Base-by-base conservation (phyloP, 2,888 invertebrate species). In the Monoplex corrugatus region DNA sequence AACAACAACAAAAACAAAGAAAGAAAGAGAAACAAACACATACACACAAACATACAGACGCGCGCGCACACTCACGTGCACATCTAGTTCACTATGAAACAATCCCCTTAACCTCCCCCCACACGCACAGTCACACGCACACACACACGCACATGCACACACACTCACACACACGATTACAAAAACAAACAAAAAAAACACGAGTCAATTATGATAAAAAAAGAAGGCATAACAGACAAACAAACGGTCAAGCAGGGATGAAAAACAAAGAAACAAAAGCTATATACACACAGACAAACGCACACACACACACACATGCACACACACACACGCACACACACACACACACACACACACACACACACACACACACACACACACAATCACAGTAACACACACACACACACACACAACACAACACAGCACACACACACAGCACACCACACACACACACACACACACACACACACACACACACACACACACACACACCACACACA, bases 321-420 rank as follows among this genome's bases (percentile, higher is more conserved):
- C 63, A 23, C 63, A 63, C 63, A 63, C 63, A 63, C 8, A 63
- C 63, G 28, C 63, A 63, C 8, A 63, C 32, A 72, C 72, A 72
- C 72, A 2, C 72, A 72, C 72, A 35, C 72, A 72, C 72, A 35
- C 72, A 72, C 72, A 35, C 72, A 72, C 72, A 35, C 72, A 72
- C 72, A 35, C 72, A 72, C 72, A 72, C 72, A 72, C 72, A 72
- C 72, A 72, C 72, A 72, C 72, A 72, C 82, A 44, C 82, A 82
- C 82, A 93, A 94, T 89, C 90, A 94, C 94, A 93, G 94, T 90
- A 89, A 94, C 94, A 63, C 86, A 68, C 68, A 40, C 63, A 68
- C 40, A 35, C 72, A 72, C 72, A 63, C 63, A 63, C 63, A 63
- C 8, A 50, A 1, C 50, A 13, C 50, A 50, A 13, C 16, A 50